phyloP scores from a whole-genome alignment of 2,113 vertebrate species.

The Callipepla californica region DNA sequence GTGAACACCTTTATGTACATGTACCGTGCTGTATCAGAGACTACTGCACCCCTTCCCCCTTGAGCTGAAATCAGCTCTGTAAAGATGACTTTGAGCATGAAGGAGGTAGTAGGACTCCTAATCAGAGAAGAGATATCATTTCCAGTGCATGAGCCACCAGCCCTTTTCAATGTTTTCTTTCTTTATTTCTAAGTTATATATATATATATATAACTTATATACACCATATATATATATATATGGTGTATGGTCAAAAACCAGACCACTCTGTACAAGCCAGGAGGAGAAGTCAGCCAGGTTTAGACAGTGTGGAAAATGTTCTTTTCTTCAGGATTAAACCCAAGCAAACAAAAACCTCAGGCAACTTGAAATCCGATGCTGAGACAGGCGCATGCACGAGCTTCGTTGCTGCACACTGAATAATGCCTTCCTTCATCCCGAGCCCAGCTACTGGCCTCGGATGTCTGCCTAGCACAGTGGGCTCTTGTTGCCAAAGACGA shows the following conservation, averaged over 20 bases:
- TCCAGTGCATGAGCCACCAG: not conserved
- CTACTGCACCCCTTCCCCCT: not conserved
- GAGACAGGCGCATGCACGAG: not conserved
- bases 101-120: slow-evolving; percentile 21
- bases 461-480: not conserved
- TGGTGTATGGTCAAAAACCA: not conserved
- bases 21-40: accelerated
- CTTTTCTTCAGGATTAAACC: not conserved
- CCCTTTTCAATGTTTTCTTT: slow-evolving; percentile 28
- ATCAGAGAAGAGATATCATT: slow-evolving; percentile 46
- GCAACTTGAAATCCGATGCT: not conserved
- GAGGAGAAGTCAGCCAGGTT: not conserved
- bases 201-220: not conserved
- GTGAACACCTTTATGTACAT: not conserved
- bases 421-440: not conserved
- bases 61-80: not conserved
- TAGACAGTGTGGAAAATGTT: not conserved
- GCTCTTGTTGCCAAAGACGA: not conserved
- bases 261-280: not conserved
- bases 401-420: not conserved
- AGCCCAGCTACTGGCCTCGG: not conserved
- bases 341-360: not conserved
- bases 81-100: slow-evolving; percentile 41
- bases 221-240: not conserved
- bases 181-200: slow-evolving; percentile 32